phyloP scores from a whole-genome alignment of 2,113 vertebrate genomes.

The Notechis scutatus region DNA sequence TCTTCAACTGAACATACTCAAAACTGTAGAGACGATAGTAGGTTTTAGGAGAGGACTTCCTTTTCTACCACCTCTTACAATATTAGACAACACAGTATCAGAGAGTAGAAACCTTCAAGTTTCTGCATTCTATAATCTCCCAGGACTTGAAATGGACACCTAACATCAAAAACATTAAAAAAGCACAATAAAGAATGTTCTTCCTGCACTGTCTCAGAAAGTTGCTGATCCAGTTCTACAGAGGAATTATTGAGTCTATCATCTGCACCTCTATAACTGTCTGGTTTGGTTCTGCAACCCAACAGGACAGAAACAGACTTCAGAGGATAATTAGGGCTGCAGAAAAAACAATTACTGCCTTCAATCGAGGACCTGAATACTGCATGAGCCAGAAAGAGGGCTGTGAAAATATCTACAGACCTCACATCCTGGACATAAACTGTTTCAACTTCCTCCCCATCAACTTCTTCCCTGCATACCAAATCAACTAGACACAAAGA shows the following conservation, averaged over 20 bases:
- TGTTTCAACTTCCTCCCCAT: not conserved
- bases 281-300: not conserved
- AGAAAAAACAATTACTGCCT: not conserved
- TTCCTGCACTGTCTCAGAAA: not conserved
- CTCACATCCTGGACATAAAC: not conserved
- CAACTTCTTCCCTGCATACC: not conserved
- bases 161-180: not conserved
- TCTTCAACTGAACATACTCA: not conserved
- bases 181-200: not conserved
- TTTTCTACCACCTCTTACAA: not conserved
- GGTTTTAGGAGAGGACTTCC: not conserved
- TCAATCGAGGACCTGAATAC: not conserved
- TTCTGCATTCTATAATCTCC: not conserved
- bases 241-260: not conserved
- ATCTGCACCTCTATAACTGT: not conserved
- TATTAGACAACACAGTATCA: not conserved
- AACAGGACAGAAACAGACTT: not conserved
- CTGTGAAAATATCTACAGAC: not conserved
- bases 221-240: not conserved
- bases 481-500: not conserved
- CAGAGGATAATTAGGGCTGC: not conserved
- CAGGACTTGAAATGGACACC: not conserved
- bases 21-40: not conserved
- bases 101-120: not conserved
- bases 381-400: not conserved